Conservation (phyloP, 30 jellyfish, hydroid and myxozoan species). For the Aurelia sp. region DNA sequence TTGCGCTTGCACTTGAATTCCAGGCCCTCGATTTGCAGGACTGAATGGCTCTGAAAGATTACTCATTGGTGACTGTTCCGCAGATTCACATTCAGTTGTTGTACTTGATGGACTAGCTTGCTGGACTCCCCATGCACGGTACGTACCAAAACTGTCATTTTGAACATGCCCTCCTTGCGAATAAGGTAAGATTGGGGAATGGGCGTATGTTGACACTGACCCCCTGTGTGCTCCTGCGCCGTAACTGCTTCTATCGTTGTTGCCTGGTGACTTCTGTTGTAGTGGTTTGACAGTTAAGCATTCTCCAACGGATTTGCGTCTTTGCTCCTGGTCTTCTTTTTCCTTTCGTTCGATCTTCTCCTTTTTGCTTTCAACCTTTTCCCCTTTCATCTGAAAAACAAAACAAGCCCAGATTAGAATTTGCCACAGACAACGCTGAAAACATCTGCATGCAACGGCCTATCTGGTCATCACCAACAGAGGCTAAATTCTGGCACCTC, state of each 20-base stretch:
- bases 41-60: conserved; percentile 46
- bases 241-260: conserved; percentile 52
- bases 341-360: conserved; percentile 37
- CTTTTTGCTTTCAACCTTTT: conserved; percentile 52
- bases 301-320: conserved; percentile 66
- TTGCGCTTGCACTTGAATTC: conserved; percentile 76
- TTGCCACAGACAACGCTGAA: no score
- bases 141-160: conserved; percentile 46
- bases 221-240: conserved; percentile 60
- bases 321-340: conserved; percentile 57
- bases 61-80: conserved; percentile 64
- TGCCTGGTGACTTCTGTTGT: conserved; percentile 62
- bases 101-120: conserved; percentile 89
- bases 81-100: conserved; percentile 70
- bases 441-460: no score
- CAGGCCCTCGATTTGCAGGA: conserved; percentile 67
- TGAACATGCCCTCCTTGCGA: conserved; percentile 40
- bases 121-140: conserved; percentile 86
- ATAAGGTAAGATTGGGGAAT: conserved; percentile 43
- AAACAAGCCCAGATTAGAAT: no score
- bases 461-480: no score
- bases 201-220: conserved; percentile 35
- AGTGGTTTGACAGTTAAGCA: conserved; percentile 77
- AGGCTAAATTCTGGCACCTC: no score
- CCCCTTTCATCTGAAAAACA: conserved; percentile 77